phyloP scores from a whole-genome alignment of 2,888 invertebrate genomes.

The Orthosia gracilis region DNA sequence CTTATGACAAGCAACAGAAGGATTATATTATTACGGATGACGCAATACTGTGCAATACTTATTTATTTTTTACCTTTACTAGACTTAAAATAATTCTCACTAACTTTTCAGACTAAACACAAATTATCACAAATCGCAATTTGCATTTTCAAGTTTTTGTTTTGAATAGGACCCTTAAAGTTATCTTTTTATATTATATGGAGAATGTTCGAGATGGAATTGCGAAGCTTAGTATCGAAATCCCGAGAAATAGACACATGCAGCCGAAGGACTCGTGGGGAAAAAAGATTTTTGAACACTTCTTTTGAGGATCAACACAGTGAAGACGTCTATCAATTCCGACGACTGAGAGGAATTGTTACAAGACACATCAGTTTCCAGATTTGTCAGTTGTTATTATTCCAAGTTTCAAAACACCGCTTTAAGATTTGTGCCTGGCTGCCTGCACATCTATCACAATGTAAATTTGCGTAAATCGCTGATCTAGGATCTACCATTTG shows the following conservation, averaged over 20 bases:
- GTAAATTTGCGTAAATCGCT: neutral
- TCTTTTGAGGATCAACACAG: neutral
- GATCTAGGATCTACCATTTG: neutral
- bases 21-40: constrained; percentile 56
- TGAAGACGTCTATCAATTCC: neutral
- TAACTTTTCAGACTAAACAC: constrained; percentile 17
- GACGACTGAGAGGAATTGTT: neutral
- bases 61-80: constrained; percentile 44
- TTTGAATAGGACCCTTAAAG: neutral
- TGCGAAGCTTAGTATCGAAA: neutral
- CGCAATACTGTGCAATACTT: constrained; percentile 66
- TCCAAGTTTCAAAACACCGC: neutral
- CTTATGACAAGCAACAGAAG: constrained; percentile 52
- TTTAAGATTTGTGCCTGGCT: neutral
- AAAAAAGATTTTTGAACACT: neutral
- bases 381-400: neutral
- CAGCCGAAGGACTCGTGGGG: neutral
- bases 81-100: constrained; percentile 28
- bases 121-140: neutral
- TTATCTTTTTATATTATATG: neutral
- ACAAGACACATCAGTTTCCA: neutral
- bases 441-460: neutral
- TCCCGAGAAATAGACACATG: neutral
- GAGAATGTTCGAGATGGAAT: neutral
- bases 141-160: neutral